phyloP scores from a whole-genome alignment of 2,888 invertebrate species.

The Zonitis immaculata region DNA sequence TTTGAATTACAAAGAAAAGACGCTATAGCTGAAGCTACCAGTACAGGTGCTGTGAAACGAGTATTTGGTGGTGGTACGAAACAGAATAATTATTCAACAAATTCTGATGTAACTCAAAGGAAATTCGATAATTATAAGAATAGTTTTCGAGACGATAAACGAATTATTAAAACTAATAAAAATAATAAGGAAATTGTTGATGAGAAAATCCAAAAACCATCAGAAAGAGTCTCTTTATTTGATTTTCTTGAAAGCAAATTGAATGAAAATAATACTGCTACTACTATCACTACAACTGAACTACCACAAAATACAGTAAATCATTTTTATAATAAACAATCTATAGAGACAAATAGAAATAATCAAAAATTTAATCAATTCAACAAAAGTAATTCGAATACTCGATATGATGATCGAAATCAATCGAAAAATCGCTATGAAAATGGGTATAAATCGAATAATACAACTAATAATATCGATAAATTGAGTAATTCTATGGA shows the following conservation, averaged over 20 bases:
- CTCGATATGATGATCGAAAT: background rate
- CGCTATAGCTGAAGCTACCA: slow-evolving; percentile 80
- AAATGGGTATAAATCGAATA: background rate
- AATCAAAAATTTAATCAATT: slow-evolving; percentile 1
- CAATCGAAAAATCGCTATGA: background rate
- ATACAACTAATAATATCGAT: slow-evolving; percentile 13
- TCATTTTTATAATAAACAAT: slow-evolving; percentile 4
- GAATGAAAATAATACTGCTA: slow-evolving; percentile 36
- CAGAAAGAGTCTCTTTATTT: slow-evolving; percentile 74
- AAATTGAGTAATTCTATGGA: slow-evolving; percentile 28
- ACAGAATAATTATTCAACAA: background rate
- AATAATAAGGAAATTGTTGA: slow-evolving; percentile 54
- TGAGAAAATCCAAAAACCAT: slow-evolving; percentile 64
- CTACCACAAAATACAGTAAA: slow-evolving; percentile 6
- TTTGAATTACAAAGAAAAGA: slow-evolving; percentile 88
- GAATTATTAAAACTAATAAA: slow-evolving; percentile 12
- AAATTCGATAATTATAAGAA: slow-evolving; percentile 3
- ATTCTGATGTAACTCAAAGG: background rate
- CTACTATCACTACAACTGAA: slow-evolving; percentile 17
- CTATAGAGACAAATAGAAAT: slow-evolving; percentile 27
- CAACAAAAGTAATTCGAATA: background rate
- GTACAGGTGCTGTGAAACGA: slow-evolving; percentile 56
- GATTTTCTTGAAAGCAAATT: slow-evolving; percentile 80
- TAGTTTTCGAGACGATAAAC: slow-evolving; percentile 8
- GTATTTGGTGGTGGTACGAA: slow-evolving; percentile 51